Base-by-base conservation (phyloP, 2,113 vertebrate genomes). In the Alligator sinensis region DNA sequence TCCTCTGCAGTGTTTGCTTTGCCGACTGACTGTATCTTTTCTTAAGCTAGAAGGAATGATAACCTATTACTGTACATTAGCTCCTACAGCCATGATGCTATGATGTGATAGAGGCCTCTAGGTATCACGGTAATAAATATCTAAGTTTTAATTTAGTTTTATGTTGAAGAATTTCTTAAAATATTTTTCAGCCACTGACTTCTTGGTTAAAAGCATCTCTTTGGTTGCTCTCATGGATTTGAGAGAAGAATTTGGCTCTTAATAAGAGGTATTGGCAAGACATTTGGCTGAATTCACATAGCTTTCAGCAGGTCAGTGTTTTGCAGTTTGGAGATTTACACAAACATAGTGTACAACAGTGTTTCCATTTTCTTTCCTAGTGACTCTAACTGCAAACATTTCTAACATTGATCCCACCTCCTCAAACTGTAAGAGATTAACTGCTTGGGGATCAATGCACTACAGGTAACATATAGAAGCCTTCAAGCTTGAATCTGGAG, bases 221-320 rank as follows among this genome's bases (percentile, higher is more conserved):
- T 63, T 72, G 68, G 64, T 12, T 84, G 47, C 38, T 75, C 2
- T 0, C 2, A 0, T n/a, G 9, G 0, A 0, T 34, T n/a, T 78
- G 10, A 78, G 84, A 92, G 19, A 5, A 88, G 82, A 90, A 30
- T 80, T 9, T 61, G 54, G 1, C n/a, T 47, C 66, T 66, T 62
- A 34, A 24, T 22, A 59, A 24, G 14, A 1, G 3, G 3, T 77
- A 57, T n/a, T 58, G 82, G 76, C 18, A 38, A 88, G 25, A 9
- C 21, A 24, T 1, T 2, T 38, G n/a, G 2, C 47, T 92, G 38
- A 84, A 61, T 80, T 5, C 85, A 1, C 13, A 6, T 15, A 24
- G 18, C 59, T 88, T 88, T 4, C 27, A 34, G 3, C 5, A 2
- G 30, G 24, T 86, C n/a, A 27, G 3, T 72, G 22, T 86, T 64